Conservation (phyloP, 1,140 invertebrate species). For the Phymastichus coffea region DNA sequence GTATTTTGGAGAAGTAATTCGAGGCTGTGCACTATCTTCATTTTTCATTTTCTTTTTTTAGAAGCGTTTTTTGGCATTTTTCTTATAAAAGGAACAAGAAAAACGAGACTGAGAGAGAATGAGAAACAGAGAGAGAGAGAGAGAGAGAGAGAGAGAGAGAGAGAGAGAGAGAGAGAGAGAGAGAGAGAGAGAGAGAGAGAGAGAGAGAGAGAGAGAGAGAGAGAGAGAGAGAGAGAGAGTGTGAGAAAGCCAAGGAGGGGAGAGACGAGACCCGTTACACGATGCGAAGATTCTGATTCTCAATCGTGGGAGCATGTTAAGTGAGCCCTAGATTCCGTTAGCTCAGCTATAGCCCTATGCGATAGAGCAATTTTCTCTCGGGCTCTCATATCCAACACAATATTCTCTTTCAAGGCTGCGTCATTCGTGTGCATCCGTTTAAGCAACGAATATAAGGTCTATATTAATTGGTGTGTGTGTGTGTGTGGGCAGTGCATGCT, state of each 20-base stretch:
- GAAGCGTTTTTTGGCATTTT: slow-evolving; percentile 15
- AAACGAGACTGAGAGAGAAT: too few species aligned
- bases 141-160: too few species aligned
- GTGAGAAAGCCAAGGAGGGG: background rate
- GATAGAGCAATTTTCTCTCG: background rate
- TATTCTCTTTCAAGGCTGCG: background rate
- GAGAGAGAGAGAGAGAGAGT: background rate
- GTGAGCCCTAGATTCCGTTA: slow-evolving; percentile 26
- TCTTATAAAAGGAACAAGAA: slow-evolving; percentile 15
- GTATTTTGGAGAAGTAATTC: slow-evolving; percentile 3
- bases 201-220: too few species aligned
- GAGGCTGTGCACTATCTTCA: background rate
- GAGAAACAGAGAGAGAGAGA: too few species aligned
- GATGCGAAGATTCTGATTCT: slow-evolving; percentile 22
- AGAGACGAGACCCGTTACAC: slow-evolving; percentile 6
- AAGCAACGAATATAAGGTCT: too few species aligned
- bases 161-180: too few species aligned
- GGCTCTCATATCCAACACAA: background rate
- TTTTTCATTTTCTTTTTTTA: slow-evolving; percentile 15
- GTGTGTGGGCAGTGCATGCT: too few species aligned
- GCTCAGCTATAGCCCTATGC: slow-evolving; percentile 2
- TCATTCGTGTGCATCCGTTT: too few species aligned
- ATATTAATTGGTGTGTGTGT: too few species aligned
- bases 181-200: too few species aligned
- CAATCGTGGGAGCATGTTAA: slow-evolving; percentile 26